Conservation (phyloP, 92 coral and sea anemone genomes). For the Bergia sp. region DNA sequence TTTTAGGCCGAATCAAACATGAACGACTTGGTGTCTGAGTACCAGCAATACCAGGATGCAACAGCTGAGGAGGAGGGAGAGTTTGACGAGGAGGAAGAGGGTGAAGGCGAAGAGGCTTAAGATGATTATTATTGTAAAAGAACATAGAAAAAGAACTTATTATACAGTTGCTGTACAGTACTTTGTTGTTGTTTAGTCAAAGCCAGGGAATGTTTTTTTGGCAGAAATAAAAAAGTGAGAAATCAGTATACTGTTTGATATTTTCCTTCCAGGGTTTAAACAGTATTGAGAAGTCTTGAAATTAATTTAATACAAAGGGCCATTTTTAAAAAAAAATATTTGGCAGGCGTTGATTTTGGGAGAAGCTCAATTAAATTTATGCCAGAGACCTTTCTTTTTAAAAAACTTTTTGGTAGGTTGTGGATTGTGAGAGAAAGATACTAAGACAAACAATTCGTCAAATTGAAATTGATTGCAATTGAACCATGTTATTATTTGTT, state of each 20-base stretch:
- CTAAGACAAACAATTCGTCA: too few species aligned
- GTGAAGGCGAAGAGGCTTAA: slow-evolving; percentile 57
- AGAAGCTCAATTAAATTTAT: too few species aligned
- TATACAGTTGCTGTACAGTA: slow-evolving; percentile 4
- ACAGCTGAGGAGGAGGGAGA: slow-evolving; percentile 76
- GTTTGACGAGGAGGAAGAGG: slow-evolving; percentile 83
- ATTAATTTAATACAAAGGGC: too few species aligned
- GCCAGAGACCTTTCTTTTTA: too few species aligned
- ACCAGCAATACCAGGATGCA: slow-evolving; percentile 95
- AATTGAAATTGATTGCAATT: too few species aligned
- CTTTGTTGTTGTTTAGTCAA: background rate
- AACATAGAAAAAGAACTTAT: background rate
- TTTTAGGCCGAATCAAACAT: slow-evolving; percentile 90
- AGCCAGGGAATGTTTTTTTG: background rate
- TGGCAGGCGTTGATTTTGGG: too few species aligned
- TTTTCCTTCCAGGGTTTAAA: too few species aligned
- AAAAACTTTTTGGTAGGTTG: too few species aligned
- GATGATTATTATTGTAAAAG: background rate
- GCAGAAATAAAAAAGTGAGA: background rate
- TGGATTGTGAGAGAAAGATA: too few species aligned
- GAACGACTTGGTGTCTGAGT: slow-evolving; percentile 87
- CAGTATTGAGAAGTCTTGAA: too few species aligned
- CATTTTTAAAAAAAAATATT: too few species aligned
- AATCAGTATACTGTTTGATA: background rate
- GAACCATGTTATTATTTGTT: too few species aligned